Evolutionary conservation across 2,113 vertebrate species (phyloP).

Genomic region (Daubentonia madagascariensis): DNA sequence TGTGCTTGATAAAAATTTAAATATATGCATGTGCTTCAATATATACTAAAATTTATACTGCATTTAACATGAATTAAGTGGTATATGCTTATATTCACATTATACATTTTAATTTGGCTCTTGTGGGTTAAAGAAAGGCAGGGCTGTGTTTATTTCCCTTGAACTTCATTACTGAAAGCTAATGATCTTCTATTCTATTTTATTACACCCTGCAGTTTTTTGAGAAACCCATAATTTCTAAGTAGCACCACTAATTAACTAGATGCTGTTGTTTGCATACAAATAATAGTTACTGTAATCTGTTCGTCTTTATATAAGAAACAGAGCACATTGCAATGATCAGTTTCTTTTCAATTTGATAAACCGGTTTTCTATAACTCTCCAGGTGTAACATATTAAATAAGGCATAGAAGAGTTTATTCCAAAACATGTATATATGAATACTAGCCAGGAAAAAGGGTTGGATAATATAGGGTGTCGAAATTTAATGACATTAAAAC

Average conservation of each 20-base stretch:
- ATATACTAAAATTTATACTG: neutral
- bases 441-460: neutral
- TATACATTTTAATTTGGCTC: slow-evolving; percentile 44
- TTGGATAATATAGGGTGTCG: neutral
- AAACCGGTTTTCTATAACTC: slow-evolving; percentile 18
- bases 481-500: neutral
- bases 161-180: slow-evolving; percentile 68
- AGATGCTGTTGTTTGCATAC: slow-evolving; percentile 71
- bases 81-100: neutral
- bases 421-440: neutral
- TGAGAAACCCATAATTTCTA: slow-evolving; percentile 78
- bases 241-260: slow-evolving; percentile 77
- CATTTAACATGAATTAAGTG: neutral
- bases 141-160: slow-evolving; percentile 52
- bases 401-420: neutral
- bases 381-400: slow-evolving; percentile 7
- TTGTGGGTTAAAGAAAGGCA: slow-evolving; percentile 34
- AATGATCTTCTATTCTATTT: slow-evolving; percentile 74
- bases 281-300: slow-evolving; percentile 72
- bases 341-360: slow-evolving; percentile 27
- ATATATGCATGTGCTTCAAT: neutral
- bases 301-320: slow-evolving; percentile 63
- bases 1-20: neutral
- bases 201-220: slow-evolving; percentile 77
- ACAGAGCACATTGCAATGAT: neutral